These are phyloP conservation scores for Hucho hucho DNA, from an alignment of 2,113 vertebrate species.

Conservation along the genomic window DNA sequence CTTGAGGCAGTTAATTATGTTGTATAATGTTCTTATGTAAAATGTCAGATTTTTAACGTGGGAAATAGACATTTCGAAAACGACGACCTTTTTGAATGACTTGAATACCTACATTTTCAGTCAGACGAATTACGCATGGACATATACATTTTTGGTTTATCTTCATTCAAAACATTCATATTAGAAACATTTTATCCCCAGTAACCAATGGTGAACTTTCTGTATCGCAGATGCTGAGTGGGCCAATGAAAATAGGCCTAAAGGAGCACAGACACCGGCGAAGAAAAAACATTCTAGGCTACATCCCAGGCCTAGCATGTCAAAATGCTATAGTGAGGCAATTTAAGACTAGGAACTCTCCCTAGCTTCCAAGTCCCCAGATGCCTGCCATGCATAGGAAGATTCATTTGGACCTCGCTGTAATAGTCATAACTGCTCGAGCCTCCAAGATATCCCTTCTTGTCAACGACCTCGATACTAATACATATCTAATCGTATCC, in stretches of 20 bases:
- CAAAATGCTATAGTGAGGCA: neutral
- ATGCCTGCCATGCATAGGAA: slow-evolving; percentile 42
- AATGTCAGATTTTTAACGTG: neutral
- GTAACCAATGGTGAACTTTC: too few species aligned
- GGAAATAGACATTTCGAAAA: neutral
- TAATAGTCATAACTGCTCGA: slow-evolving; percentile 74
- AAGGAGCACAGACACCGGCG: neutral
- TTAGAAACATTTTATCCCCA: too few species aligned
- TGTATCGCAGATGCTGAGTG: too few species aligned
- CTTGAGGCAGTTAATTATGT: neutral
- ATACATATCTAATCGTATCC: slow-evolving; percentile 92
- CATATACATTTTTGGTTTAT: too few species aligned
- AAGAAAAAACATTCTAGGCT: neutral
- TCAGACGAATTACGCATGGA: neutral
- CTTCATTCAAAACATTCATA: too few species aligned
- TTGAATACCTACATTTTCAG: neutral
- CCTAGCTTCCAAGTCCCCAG: slow-evolving; percentile 11
- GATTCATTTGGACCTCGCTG: slow-evolving; percentile 55
- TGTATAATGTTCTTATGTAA: neutral
- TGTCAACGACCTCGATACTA: slow-evolving; percentile 73
- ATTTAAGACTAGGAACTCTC: slow-evolving; percentile 6
- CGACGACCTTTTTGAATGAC: neutral
- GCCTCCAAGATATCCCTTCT: slow-evolving; percentile 74
- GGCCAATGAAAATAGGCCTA: too few species aligned
- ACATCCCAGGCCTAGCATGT: neutral